Evolutionary conservation across 2,888 invertebrate species (phyloP).

Genomic region (Dorcus parallelipipedus): DNA sequence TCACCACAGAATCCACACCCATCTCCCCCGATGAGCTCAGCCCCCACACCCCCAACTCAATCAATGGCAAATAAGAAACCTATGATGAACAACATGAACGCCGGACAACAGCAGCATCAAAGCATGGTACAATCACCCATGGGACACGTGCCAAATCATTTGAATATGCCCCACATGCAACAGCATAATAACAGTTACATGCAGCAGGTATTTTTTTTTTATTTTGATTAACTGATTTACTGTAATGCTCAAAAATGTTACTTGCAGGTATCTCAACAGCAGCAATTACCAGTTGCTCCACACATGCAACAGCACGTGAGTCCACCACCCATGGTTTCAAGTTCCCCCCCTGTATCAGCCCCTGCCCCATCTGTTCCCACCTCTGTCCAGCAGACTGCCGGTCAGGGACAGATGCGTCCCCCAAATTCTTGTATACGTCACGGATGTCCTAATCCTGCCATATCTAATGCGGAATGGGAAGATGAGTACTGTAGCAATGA

Average conservation of each 20-base stretch:
- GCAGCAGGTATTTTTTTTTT: constrained; percentile 44
- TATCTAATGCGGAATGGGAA: constrained; percentile 92
- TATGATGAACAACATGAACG: constrained; percentile 47
- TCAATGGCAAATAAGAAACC: constrained; percentile 50
- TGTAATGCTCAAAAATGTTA: constrained; percentile 2
- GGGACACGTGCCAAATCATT: constrained; percentile 46
- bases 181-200: constrained; percentile 50
- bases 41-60: constrained; percentile 43
- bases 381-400: constrained; percentile 50
- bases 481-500: constrained; percentile 97
- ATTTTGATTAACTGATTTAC: too few species aligned
- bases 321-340: constrained; percentile 52
- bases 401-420: constrained; percentile 41
- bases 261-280: constrained; percentile 40
- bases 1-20: constrained; percentile 50
- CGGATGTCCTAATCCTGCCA: constrained; percentile 87
- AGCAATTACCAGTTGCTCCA: constrained; percentile 43
- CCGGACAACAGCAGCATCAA: constrained; percentile 41
- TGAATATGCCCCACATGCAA: constrained; percentile 44
- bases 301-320: constrained; percentile 49
- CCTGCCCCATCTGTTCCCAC: constrained; percentile 51
- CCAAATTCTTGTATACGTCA: constrained; percentile 74
- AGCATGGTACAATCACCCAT: constrained; percentile 51
- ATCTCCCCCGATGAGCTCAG: constrained; percentile 49
- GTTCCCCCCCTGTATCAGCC: constrained; percentile 54